Base-by-base conservation (phyloP, 2,113 vertebrate species). In the Steatornis caripensis region DNA sequence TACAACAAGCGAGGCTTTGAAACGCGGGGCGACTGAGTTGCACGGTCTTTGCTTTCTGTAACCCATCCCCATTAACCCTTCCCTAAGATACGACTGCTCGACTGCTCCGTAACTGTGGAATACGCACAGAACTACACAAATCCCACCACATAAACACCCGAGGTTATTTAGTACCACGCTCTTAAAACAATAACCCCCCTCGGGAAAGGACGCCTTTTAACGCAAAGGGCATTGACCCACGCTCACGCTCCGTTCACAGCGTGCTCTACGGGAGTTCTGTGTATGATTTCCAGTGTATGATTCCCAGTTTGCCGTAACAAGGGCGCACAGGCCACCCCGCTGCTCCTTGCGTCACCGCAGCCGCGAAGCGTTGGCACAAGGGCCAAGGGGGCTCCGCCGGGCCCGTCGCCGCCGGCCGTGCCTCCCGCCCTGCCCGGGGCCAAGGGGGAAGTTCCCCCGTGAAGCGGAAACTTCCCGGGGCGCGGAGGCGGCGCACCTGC, bases 241-340 rank as follows among this genome's bases (percentile, higher is more conserved):
- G 26, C 77, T 45, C 76, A 0, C 7, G 30, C 46, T 22, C 66
- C 15, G 5, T 2, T 8, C 30, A 2, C 7, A 20, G 2, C 26
- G 11, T 0, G 19, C 14, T 2, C 12, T 1, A 4, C 15, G 2
- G 0, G 32, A 10, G 51, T 0, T 9, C 9, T 1, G 19, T 0
- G 4, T 0, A 4, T 1, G 8, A 3, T 2, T 11, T 5, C 34
- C 58, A n/a, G 19, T 0, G 4, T 0, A 4, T 1, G 8, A 3
- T 2, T 11, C 4, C 34, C 58, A 7, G 29, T 10, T 0, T 0
- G 27, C 66, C 0, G 19, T 0, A 4, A 0, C 4, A 0, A 3
- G 51, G 65, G 10, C 34, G 3, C 57, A 6, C 30, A 2, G 15
- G 64, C 9, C 53, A 26, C 43, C 29, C 26, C 36, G 1, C 49